Evolutionary conservation across 2,113 vertebrate species (phyloP), one percentile per base, ranked within the genome.

Genomic region (Empidonax traillii): DNA sequence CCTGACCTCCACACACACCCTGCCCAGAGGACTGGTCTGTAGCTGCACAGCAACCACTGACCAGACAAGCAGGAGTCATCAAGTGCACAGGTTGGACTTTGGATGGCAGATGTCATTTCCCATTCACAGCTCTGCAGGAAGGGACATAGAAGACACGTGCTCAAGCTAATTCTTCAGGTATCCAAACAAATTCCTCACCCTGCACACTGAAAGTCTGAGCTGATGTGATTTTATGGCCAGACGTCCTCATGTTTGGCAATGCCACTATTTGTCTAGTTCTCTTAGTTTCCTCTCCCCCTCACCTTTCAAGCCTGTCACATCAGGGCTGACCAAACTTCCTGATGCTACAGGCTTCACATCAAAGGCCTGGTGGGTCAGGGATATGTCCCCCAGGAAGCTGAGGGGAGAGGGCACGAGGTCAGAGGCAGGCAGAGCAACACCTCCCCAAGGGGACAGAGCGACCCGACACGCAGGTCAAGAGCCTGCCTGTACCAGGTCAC

Each of bases 231-330:
- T 91, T 46, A 58, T 17, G 46, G 62, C 58, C 89, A 91, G 66
- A 66, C 46, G 87, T 69, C 39, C 3, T 4, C 53, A 53, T 3
- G 37, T 85, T 87, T 66, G 75, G 62, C 68, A 37, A 31, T 27
- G 43, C 28, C 63, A 46, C 20, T 47, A n/a, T 35, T 67, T 78
- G 80, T 89, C 89, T n/a, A 22, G 27, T 55, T 77, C 79, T 85
- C 81, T 75, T 39, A 4, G 8, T 47, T 78, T 79, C 31, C 23
- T 87, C 53, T 66, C n/a, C 69, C 43, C n/a, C 6, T 84, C 46
- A 58, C 51, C 59, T 90, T 80, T 85, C 89, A 69, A 35, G 46
- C 25, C 91, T 93, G 90, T 94, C 92, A 90, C 88, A 86, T 94
- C 88, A 74, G 88, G n/a, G 30, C 0, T 65, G 75, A 49, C 46